Evolutionary conservation across 2,888 invertebrate genomes (phyloP), one percentile per base, ranked within the genome.

Genomic region (Lasioglossum vierecki): DNA sequence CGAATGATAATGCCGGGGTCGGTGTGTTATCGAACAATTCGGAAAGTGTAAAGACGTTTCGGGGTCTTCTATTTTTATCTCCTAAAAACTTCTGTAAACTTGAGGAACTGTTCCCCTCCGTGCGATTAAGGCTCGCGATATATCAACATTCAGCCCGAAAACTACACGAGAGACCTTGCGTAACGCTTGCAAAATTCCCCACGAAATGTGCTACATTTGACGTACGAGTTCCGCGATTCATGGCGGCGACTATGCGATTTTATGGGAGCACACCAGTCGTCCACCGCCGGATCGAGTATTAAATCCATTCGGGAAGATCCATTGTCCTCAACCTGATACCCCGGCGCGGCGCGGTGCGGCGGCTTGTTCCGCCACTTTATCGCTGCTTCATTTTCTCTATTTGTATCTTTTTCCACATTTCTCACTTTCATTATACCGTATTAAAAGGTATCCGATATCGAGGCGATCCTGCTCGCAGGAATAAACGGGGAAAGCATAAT

Each of bases 321-420:
- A 85, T 82, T 77, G 73, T 82, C 60, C 82, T 68, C 39, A 26
- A 44, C 41, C 66, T 49, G 82, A 79, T 82, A 83, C 44, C 46
- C 49, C 35, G 5, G 30, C 30, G 30, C 30, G 30, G 13, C 13
- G 4, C 49, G 4, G 22, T 2, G 18, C 22, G 6, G 26, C 53
- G 49, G 79, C 68, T 73, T 77, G 71, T 63, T 83, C 70, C 79
- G 79, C 26, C 41, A 60, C 49, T 79, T 82, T 79, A 82, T 84
- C 82, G 35, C 18, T n/a, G 11, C 15, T 39, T 60, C 39, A 6
- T 46, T 35, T 49, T 18, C 63, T 46, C 60, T 80, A 30, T 63
- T 63, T 63, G 13, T 63, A 26, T 30, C 5, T 66, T n/a, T 22
- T n/a, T 22, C 57, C 18, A 18, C 26, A 30, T 53, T 70, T 44